Conservation (phyloP, 2,113 vertebrate genomes). For the Bungarus multicinctus region DNA sequence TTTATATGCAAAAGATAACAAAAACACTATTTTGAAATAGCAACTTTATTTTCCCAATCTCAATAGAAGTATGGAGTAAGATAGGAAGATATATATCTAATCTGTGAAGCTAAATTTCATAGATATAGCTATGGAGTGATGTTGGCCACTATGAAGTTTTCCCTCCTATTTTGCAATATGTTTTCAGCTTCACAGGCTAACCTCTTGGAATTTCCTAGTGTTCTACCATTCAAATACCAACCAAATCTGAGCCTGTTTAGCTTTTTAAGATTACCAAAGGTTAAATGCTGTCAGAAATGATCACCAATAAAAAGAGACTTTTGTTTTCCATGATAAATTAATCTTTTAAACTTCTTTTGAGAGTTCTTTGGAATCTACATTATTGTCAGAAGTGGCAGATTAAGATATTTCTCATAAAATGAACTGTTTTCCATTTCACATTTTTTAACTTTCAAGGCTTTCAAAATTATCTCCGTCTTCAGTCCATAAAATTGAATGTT, state of each 20-base stretch:
- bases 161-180: neutral
- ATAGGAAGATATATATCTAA: neutral
- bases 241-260: neutral
- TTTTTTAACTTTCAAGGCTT: neutral
- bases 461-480: neutral
- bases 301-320: neutral
- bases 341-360: neutral
- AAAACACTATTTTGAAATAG: neutral
- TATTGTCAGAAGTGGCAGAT: neutral
- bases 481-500: too few species aligned
- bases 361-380: neutral
- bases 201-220: neutral
- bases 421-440: neutral
- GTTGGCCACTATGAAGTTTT: neutral
- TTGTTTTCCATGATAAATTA: neutral
- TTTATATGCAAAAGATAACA: neutral
- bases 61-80: neutral
- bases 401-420: neutral
- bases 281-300: neutral
- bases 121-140: neutral
- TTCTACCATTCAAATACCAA: neutral
- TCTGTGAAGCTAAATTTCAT: neutral
- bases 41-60: neutral
- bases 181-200: neutral
- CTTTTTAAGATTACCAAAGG: neutral